Conservation (phyloP, 2,888 invertebrate genomes). For the Acrobasis consociella region DNA sequence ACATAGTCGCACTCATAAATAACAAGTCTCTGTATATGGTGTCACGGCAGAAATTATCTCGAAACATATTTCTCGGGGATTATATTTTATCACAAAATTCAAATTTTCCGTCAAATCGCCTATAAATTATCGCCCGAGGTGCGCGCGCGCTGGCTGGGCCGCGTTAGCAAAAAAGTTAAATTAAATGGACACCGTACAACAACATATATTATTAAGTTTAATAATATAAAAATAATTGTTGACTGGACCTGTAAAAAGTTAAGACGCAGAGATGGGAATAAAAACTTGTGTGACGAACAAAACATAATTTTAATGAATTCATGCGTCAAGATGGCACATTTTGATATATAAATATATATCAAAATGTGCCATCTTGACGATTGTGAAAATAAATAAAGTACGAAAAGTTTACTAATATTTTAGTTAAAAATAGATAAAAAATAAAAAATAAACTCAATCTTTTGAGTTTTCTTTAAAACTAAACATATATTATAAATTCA, state of each 20-base stretch:
- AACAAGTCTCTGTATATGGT: constrained; percentile 43
- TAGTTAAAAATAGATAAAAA: too few relatives aligned
- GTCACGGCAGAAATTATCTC: constrained; percentile 40
- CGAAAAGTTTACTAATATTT: too few relatives aligned
- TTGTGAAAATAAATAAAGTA: too few relatives aligned
- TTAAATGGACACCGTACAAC: constrained; percentile 61
- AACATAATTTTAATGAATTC: too few relatives aligned
- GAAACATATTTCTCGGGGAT: constrained; percentile 39
- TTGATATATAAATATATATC: too few relatives aligned
- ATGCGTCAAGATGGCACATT: too few relatives aligned
- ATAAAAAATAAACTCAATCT: too few relatives aligned
- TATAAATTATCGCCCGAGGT: constrained; percentile 67
- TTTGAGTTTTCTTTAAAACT: too few relatives aligned
- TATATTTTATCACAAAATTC: constrained; percentile 64
- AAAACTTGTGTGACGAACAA: too few relatives aligned
- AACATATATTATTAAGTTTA: constrained; percentile 55
- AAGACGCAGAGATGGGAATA: not conserved
- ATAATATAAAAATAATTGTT: constrained; percentile 20
- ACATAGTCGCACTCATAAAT: constrained; percentile 37
- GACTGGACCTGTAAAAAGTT: constrained; percentile 8
- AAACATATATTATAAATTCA: too few relatives aligned
- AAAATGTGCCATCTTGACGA: too few relatives aligned
- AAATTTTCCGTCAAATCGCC: constrained; percentile 71
- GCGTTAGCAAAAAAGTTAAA: constrained; percentile 59
- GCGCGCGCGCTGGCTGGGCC: constrained; percentile 56